Base-by-base conservation (phyloP, 2,888 invertebrate genomes). In the Laothoe populi region DNA sequence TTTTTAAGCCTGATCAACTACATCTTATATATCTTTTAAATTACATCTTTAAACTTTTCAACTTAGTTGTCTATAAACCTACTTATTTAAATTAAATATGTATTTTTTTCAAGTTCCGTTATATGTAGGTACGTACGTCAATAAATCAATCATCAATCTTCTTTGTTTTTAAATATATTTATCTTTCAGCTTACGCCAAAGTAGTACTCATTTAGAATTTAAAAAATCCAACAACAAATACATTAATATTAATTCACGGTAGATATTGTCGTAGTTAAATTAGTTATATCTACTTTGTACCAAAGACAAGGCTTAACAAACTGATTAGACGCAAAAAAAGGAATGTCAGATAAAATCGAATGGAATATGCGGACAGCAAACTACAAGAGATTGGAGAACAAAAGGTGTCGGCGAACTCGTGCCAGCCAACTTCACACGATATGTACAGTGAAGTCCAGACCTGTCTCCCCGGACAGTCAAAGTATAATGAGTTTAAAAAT, bases 361-460 rank as follows among this genome's bases (percentile, higher is more conserved):
- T 31, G 31, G 49, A 35, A 35, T 31, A 53, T 19, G 35, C 35
- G 19, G 19, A 53, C 35, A 35, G 35, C 53, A 19, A 19, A 31
- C 35, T 19, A 31, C 31, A 35, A 35, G 35, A 8, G 19, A 53
- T 19, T 53, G 19, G 16, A 26, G 16, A 16, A 16, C 19, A 53
- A 53, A 53, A n/a, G 53, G 53, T 53, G 31, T 53, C 35, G 49
- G 49, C 49, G 16, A 53, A 53, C 53, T 53, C 35, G 7, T 49
- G 5, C 8, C 31, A 35, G 53, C 35, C 19, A 19, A 31, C 53
- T 35, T 35, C 13, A 53, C 35, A 19, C 10, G 31, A 53, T 7
- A 19, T 53, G 19, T 11, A 35, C 53, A 19, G 11, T 19, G 7
- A 44, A 44, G 19, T 44, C 35, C 53, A 53, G 31, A 53, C 31